These are phyloP conservation scores for Delichon dasypus DNA, from an alignment of 2,797 vertebrate species.

Conservation along the genomic window DNA sequence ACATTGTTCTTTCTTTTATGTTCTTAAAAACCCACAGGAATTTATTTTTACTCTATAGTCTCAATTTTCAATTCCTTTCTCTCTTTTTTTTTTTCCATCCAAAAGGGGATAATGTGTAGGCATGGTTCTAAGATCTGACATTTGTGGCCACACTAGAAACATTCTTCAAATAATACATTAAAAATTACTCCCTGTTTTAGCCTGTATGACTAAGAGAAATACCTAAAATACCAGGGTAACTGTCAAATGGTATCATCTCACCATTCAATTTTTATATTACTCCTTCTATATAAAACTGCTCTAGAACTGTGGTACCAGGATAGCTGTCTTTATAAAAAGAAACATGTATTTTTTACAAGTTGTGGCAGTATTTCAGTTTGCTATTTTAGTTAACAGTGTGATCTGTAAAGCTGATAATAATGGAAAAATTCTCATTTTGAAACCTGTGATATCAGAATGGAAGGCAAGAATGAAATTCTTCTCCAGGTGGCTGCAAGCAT, in stretches of 20 bases:
- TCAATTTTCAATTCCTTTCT: neutral
- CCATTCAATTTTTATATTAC: neutral
- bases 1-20: neutral
- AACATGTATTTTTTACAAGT: neutral
- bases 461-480: constrained; percentile 5
- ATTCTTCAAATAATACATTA: neutral
- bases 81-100: neutral
- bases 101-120: neutral
- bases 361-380: neutral
- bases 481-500: neutral
- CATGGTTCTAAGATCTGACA: neutral
- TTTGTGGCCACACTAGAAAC: neutral
- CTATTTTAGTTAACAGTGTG: neutral
- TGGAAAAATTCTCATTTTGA: constrained; percentile 41
- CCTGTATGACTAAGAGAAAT: neutral
- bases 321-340: neutral
- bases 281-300: neutral
- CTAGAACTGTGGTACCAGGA: neutral
- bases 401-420: neutral
- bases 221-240: neutral
- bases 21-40: neutral
- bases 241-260: neutral
- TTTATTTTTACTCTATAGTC: neutral
- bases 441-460: constrained; percentile 9
- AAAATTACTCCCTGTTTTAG: neutral